Conservation (phyloP, 2,113 vertebrate species). For the Furnarius figulus region DNA sequence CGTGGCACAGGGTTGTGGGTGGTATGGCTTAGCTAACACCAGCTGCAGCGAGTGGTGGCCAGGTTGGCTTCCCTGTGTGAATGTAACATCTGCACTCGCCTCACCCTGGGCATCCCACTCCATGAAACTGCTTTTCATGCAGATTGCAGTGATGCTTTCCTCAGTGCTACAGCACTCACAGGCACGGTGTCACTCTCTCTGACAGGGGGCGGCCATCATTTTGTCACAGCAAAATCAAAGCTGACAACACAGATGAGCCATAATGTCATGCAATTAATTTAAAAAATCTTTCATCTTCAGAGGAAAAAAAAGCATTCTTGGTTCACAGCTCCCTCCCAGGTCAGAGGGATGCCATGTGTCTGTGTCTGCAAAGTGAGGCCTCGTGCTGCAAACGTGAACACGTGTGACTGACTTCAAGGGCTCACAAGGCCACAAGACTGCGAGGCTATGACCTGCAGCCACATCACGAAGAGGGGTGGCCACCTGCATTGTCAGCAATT, state of each 20-base stretch:
- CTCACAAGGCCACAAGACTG: not conserved
- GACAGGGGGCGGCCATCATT: conserved; percentile 6
- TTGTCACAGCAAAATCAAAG: conserved; percentile 31
- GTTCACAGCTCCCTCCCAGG: not conserved
- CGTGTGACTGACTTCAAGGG: fast-evolving
- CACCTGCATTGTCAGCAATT: not conserved
- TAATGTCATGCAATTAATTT: conserved; percentile 25
- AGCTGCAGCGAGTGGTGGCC: fast-evolving
- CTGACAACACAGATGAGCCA: conserved; percentile 31
- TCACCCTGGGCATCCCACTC: not conserved
- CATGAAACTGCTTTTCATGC: fast-evolving
- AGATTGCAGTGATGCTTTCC: fast-evolving
- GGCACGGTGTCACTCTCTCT: not conserved
- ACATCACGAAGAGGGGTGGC: fast-evolving
- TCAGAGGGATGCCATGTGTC: not conserved
- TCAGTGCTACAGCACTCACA: not conserved
- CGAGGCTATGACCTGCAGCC: not conserved
- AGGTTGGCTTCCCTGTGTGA: not conserved
- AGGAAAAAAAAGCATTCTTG: not conserved
- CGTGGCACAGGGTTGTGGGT: not conserved
- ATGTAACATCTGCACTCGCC: not conserved
- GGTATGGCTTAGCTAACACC: not conserved
- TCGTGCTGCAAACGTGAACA: not conserved
- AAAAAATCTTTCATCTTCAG: conserved; percentile 10
- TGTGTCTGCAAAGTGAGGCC: not conserved